Evolutionary conservation across 2,113 vertebrate species (phyloP), one percentile per base, ranked within the genome.

Genomic region (Columba janthina): DNA sequence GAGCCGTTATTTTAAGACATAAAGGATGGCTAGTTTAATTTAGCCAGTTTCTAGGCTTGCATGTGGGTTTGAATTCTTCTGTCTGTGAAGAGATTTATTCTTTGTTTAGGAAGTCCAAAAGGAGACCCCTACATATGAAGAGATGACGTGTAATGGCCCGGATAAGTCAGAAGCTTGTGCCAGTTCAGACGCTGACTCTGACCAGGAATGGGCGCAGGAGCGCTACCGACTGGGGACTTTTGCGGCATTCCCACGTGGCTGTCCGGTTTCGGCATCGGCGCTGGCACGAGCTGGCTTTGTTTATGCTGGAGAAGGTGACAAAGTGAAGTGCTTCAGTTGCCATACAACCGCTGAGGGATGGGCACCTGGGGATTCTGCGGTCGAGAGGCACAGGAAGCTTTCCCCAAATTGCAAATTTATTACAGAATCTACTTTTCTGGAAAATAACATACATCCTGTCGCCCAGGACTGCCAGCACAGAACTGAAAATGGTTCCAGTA

Each of bases 251-350:
- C 98, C 98, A 26, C 96, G 90, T 79, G 89, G 40, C 70, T 96
- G 97, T 51, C 98, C 98, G 4, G 92, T 99, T 69, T 97, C 99
- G 0, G 97, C 98, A 6, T 94, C 95, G 54, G 98, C 97, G 7
- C 71, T 99, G 51, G 99, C 99, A 42, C 97, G 94, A 42, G 99
- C 99, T 32, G 99, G 99, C 46, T 99, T 99, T 95, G 98, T 98
- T 58, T 99, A 98, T 88, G 99, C 98, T 0, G 99, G 99, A 38
- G 82, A 96, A n/a, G 97, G 98, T 8, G 99, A 99, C 92, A 97
- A 96, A 3, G 99, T 99, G n/a, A 87, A 96, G 72, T 99, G 99
- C 96, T 99, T 99, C 96, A 98, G 99, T 88, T 99, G 99, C 97
- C 91, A 89, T 15, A 95, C 88, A 19, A 97, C 97, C 31, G 26